Evolutionary conservation across 1,140 invertebrate genomes (phyloP).

Genomic region (Hylaeus volcanicus): DNA sequence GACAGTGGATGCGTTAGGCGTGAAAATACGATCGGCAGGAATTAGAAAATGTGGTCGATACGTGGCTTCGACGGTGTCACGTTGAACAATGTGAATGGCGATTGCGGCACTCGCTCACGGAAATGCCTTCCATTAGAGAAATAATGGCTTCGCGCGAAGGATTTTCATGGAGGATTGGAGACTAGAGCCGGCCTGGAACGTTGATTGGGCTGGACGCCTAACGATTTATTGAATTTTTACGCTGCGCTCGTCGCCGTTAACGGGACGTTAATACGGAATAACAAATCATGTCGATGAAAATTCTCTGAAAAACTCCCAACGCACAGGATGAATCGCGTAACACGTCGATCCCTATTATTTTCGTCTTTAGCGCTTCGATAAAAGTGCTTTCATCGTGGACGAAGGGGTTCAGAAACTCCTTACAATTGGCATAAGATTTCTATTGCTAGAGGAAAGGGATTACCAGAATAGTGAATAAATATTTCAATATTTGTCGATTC

Average conservation of each 20-base stretch:
- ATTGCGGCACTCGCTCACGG: conserved; percentile 21
- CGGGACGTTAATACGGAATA: conserved; percentile 3
- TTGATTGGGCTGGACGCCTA: conserved; percentile 20
- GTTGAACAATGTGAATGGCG: conserved; percentile 20
- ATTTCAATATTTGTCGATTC: no score
- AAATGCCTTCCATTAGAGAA: conserved; percentile 48
- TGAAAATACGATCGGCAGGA: not conserved
- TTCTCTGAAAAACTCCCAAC: not conserved
- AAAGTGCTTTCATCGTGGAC: no score
- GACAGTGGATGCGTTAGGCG: no score
- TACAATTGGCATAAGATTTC: no score
- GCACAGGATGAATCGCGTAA: no score
- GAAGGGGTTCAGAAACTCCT: no score
- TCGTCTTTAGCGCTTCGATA: no score
- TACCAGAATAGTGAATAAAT: no score
- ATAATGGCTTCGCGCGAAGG: conserved; percentile 41
- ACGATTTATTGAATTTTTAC: conserved; percentile 41
- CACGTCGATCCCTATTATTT: no score
- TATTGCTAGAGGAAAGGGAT: no score
- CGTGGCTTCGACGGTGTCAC: conserved; percentile 28
- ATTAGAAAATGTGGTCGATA: conserved; percentile 17
- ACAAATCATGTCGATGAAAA: not conserved
- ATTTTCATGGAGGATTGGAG: conserved; percentile 48
- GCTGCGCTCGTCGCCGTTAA: conserved; percentile 10
- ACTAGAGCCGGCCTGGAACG: conserved; percentile 27